Conservation (phyloP, 2,113 vertebrate species). For the Papio anubis region DNA sequence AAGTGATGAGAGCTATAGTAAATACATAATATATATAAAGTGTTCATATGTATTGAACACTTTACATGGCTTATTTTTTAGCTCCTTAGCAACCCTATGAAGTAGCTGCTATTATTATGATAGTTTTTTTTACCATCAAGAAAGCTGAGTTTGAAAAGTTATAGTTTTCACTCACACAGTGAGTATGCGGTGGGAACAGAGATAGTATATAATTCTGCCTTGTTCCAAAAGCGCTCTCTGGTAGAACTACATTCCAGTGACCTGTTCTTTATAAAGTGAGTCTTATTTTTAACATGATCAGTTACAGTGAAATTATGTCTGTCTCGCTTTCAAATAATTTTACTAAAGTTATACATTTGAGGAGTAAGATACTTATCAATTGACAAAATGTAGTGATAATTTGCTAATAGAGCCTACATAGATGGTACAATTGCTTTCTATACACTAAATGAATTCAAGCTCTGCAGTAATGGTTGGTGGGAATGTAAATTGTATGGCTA, state of each 20-base stretch:
- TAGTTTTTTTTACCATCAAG: background rate
- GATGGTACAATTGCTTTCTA: background rate
- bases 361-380: background rate
- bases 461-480: background rate
- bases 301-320: background rate
- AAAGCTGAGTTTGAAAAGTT: background rate
- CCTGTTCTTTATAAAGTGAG: background rate
- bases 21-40: too few relatives aligned
- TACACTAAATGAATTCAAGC: background rate
- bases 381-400: background rate
- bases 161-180: background rate
- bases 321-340: background rate
- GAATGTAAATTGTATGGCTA: background rate
- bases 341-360: background rate
- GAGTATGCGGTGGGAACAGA: background rate
- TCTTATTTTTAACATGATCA: background rate
- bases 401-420: background rate
- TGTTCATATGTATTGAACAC: background rate
- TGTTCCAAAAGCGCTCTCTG: background rate
- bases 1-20: background rate
- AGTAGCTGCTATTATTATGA: background rate
- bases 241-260: background rate
- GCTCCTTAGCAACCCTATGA: background rate
- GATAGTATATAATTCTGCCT: background rate
- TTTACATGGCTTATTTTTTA: background rate